Evolutionary conservation across 2,113 vertebrate genomes (phyloP), one percentile per base, ranked within the genome.

Genomic region (Phaethornis superciliosus): DNA sequence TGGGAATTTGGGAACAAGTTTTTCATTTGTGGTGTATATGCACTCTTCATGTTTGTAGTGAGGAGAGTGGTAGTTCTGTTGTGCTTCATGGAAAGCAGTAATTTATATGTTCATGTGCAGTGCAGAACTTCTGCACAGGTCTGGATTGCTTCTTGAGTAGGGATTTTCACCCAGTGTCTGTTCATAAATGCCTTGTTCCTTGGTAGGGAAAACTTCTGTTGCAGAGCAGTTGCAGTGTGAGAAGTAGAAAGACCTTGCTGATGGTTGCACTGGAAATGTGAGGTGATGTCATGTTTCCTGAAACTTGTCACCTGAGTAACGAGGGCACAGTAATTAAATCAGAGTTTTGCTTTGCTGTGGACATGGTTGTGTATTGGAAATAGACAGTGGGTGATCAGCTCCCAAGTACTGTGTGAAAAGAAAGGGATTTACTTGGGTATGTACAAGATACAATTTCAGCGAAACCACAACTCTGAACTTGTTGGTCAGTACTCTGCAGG

Each of bases 331-430:
- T 2, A 21, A 30, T 24, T 4, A 8, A 63, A 24, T 0, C 22
- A 54, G 52, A 2, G 47, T 42, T 83, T 59, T 62, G 35, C 81
- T 90, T 72, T 92, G 64, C 58, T 35, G 23, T 2, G 20, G 42
- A 20, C 0, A 1, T 11, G 30, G 40, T 40, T 0, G 2, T 0
- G 0, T 24, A 0, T 6, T 46, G 58, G 81, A 51, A 70, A 9
- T 5, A 15, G 72, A 19, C 44, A 62, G 27, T 3, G 46, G 69
- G 63, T 46, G 37, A 23, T 68, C 26, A n/a, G 24, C 55, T 89
- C 54, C 30, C 13, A 49, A 42, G 35, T 10, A 35, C 51, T 13
- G 21, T 2, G 47, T 67, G 26, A 51, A 58, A 32, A 33, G 63
- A 28, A 60, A 47, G 30, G 1, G 0, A 4, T 56, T 86, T 35